phyloP scores from a whole-genome alignment of 1,140 invertebrate genomes.

The Belonocnema kinseyi region DNA sequence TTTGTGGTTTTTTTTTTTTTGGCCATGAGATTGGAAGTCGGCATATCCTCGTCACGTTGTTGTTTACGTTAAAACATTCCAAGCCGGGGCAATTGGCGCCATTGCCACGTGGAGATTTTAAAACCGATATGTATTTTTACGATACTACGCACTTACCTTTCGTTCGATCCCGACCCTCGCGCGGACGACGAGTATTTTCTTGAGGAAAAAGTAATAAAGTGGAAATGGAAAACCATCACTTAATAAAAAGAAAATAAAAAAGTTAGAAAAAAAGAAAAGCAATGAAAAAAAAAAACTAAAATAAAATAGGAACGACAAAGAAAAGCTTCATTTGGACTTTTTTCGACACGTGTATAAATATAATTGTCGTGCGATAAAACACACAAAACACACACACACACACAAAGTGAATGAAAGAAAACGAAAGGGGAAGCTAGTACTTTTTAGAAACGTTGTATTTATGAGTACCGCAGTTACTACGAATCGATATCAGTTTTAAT shows the following conservation, averaged over 20 bases:
- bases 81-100: conserved; percentile 44
- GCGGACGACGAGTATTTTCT: conserved; percentile 56
- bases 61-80: conserved; percentile 66
- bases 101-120: conserved; percentile 53
- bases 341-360: background rate
- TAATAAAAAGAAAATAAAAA: background rate
- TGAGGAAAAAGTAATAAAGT: conserved; percentile 34
- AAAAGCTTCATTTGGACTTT: conserved; percentile 52
- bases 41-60: conserved; percentile 55
- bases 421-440: conserved; percentile 58
- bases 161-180: conserved; percentile 36
- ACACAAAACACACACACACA: conserved; percentile 14
- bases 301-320: conserved; percentile 3
- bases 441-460: conserved; percentile 68
- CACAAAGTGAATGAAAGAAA: conserved; percentile 42
- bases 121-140: conserved; percentile 55
- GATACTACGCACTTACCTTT: conserved; percentile 49
- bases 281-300: background rate
- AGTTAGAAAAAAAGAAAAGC: conserved; percentile 12
- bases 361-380: conserved; percentile 30
- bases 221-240: conserved; percentile 2
- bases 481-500: conserved; percentile 70
- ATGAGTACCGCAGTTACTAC: conserved; percentile 63
- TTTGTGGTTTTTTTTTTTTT: background rate
- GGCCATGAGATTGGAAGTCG: conserved; percentile 1